Base-by-base conservation (phyloP, 2,797 vertebrate genomes). In the Petrocephalus sullivani region DNA sequence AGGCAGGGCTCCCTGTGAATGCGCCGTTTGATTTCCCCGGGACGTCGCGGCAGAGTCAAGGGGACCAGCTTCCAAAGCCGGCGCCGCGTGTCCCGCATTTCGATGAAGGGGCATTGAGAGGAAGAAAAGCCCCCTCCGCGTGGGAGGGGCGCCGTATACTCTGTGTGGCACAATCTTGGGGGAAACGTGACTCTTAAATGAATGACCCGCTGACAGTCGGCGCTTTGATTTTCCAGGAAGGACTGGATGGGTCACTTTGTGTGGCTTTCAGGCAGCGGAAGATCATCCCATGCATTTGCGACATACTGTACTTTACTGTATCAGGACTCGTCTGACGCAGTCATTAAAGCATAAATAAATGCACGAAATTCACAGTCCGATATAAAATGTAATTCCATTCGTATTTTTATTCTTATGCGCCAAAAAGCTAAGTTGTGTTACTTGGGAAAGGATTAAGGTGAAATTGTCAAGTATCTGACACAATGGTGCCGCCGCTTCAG, bases 41-140 rank as follows among this genome's bases (percentile, higher is more conserved):
- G 89, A 92, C 92, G 93, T 91, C 91, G 90, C 92, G 90, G 90
- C 91, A 92, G 94, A 93, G 94, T 95, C 93, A 95, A 92, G 94
- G 92, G 90, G 92, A 90, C 41, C 93, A 92, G 93, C 93, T 94
- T 93, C 93, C 95, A 93, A 95, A 94, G 93, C 92, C 91, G 92
- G 90, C 88, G 86, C 88, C 94, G 90, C 96, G 95, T 95, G 95
- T 95, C 93, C 92, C 81, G 95, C 96, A 98, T 96, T 94, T 93
- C 91, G 95, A 97, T 96, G 94, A 96, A 91, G 92, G 92, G 91
- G 90, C 94, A 93, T 90, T 93, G 92, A 93, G 93, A 90, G 90
- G 90, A 95, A 95, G 92, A 96, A 95, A 94, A 92, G 92, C 90
- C 90, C 78, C 54, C 7, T 14, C 8, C 49, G 57, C 3, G 19